Conservation (phyloP, 2,888 invertebrate species). For the Selenia dentaria region DNA sequence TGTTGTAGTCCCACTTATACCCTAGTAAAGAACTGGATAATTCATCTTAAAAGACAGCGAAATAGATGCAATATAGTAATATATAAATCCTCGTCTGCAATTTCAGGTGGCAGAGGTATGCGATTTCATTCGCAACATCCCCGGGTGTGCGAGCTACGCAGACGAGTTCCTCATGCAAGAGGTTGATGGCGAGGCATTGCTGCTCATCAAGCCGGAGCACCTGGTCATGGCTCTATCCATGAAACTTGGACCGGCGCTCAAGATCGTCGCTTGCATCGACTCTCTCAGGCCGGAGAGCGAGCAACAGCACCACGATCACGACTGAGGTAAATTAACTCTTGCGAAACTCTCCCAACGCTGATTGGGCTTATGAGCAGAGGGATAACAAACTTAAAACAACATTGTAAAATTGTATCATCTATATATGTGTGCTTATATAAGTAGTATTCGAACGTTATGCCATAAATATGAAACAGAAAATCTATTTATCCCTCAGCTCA, state of each 20-base stretch:
- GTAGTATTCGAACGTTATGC: too few species aligned
- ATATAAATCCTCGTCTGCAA: too few species aligned
- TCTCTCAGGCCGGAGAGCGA: conserved; percentile 89
- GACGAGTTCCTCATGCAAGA: conserved; percentile 98
- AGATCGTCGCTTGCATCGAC: conserved; percentile 97
- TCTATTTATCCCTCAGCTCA: not conserved
- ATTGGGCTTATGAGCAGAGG: too few species aligned
- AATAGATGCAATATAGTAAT: too few species aligned
- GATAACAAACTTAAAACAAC: too few species aligned
- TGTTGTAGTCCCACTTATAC: too few species aligned
- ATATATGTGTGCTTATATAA: too few species aligned
- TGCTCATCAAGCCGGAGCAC: conserved; percentile 96
- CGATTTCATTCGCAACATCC: conserved; percentile 94
- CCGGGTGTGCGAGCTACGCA: conserved; percentile 96
- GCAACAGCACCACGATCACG: conserved; percentile 57
- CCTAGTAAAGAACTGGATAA: too few species aligned
- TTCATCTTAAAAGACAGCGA: too few species aligned
- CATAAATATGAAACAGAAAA: not conserved
- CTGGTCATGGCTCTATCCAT: conserved; percentile 97
- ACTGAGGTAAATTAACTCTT: conserved; percentile 51
- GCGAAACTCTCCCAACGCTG: too few species aligned
- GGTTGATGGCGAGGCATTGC: conserved; percentile 97
- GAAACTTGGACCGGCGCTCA: conserved; percentile 97
- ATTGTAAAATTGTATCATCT: too few species aligned
- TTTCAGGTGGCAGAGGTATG: conserved; percentile 92